Evolutionary conservation across 2,797 vertebrate genomes (phyloP).

Genomic region (Falco columbarius): DNA sequence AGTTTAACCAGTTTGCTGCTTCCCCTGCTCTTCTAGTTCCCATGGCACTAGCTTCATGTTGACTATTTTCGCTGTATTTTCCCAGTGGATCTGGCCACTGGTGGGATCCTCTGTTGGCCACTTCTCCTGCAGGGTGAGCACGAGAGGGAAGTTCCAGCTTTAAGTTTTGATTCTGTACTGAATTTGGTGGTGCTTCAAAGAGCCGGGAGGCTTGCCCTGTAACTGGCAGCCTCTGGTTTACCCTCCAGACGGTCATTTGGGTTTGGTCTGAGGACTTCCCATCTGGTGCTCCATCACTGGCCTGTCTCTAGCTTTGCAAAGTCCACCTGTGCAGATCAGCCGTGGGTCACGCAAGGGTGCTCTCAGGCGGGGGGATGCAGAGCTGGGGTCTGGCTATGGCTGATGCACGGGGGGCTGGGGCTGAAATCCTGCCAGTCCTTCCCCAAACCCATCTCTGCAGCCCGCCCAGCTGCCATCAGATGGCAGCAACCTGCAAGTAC

Average conservation of each 20-base stretch:
- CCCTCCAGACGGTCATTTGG: not conserved
- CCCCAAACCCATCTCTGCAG: not conserved
- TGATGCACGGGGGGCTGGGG: not conserved
- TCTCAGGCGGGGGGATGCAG: not conserved
- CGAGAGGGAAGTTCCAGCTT: not conserved
- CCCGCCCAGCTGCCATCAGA: conserved; percentile 26
- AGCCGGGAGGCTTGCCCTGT: not conserved
- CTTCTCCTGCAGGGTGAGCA: not conserved
- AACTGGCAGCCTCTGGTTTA: not conserved
- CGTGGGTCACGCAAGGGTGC: not conserved
- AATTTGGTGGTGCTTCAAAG: not conserved
- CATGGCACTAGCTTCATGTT: not conserved
- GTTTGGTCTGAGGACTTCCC: not conserved
- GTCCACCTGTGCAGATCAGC: not conserved
- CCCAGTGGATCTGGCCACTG: not conserved
- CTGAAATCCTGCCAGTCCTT: not conserved
- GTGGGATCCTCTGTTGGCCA: not conserved
- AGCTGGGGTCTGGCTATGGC: fast-evolving
- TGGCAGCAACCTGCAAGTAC: conserved; percentile 18
- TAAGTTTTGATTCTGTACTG: not conserved
- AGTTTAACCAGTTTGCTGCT: conserved; percentile 25
- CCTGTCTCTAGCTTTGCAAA: not conserved
- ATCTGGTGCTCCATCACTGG: not conserved
- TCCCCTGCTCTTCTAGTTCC: not conserved
- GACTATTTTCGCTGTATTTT: not conserved